Base-by-base conservation (phyloP, 2,888 invertebrate species). In the Brenthis daphne region DNA sequence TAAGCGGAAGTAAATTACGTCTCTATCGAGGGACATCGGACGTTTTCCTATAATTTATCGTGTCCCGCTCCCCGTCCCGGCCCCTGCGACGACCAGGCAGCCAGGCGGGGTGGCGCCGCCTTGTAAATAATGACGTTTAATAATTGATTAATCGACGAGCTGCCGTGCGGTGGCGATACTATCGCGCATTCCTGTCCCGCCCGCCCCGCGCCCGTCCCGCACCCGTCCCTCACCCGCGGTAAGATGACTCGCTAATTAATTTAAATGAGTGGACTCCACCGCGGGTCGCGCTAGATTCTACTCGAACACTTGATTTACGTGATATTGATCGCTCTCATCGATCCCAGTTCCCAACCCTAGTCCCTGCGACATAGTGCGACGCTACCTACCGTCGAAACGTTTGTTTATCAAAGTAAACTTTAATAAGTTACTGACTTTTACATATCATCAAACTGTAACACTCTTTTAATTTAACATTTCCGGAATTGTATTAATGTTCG, bases 101-200 rank as follows among this genome's bases (percentile, higher is more conserved):
- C 77, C 77, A 54, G 53, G 58, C 20, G 63, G 55, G 37, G 66
- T 58, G 65, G 73, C 73, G 68, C 68, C 76, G 74, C 50, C 54
- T n/a, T 56, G 76, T 88, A 82, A 90, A 86, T 89, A 87, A 90
- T 88, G 88, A 89, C 87, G 85, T 87, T 84, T 86, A 83, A 85
- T 89, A 85, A 87, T 88, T 90, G 90, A 90, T 90, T 86, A 87
- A 89, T 89, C 80, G 80, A 77, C 79, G 79, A 78, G 80, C 81
- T 78, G 79, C 79, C 77, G 80, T 77, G 73, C 79, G 71, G 75
- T 76, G 63, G 75, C 73, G 83, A 84, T 84, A 77, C 74, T 82
- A 83, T 82, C 82, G 77, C 75, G 73, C 81, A 77, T 78, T 76
- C 77, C 78, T 64, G 76, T 76, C 69, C 77, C 73, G 70, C 68